Percentiles rank a stretch among this genome's conserved stretches.
These are phyloP conservation scores for Phragmatobia fuliginosa DNA, from an alignment of 2,888 invertebrate species.

Conservation along the genomic window DNA sequence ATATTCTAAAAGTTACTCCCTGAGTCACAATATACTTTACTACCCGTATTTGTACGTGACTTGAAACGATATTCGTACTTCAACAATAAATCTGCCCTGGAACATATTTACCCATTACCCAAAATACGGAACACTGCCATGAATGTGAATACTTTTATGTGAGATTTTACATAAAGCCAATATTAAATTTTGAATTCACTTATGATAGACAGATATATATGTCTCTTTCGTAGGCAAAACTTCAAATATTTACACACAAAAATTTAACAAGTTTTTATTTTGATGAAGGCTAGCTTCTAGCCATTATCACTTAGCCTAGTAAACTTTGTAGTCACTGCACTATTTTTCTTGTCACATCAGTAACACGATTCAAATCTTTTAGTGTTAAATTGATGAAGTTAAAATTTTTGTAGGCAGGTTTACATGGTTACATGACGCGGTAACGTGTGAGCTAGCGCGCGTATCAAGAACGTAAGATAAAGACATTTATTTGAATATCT, in stretches of 20 bases:
- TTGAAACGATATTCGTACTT: conserved; percentile 7
- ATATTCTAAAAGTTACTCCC: conserved; percentile 1
- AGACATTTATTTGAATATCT: too few species aligned
- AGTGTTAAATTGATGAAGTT: not conserved
- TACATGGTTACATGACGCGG: too few species aligned
- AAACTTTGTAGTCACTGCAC: not conserved
- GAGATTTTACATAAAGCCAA: not conserved
- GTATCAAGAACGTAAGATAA: too few species aligned
- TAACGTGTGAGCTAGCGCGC: too few species aligned
- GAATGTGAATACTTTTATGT: not conserved
- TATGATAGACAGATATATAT: not conserved
- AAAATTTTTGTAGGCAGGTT: too few species aligned
- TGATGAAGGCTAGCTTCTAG: not conserved
- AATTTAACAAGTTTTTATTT: too few species aligned
- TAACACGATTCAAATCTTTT: not conserved
- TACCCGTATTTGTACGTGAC: conserved; percentile 14
- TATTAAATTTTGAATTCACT: not conserved
- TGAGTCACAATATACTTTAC: not conserved
- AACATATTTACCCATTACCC: conserved; percentile 12
- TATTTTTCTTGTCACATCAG: not conserved
- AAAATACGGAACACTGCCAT: conserved; percentile 1
- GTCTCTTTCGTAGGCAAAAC: not conserved
- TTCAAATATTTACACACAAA: too few species aligned
- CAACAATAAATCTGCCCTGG: conserved; percentile 7
- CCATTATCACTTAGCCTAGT: not conserved